Evolutionary conservation across 92 coral and sea anemone species (phyloP).

Genomic region (Diadumene lineata): DNA sequence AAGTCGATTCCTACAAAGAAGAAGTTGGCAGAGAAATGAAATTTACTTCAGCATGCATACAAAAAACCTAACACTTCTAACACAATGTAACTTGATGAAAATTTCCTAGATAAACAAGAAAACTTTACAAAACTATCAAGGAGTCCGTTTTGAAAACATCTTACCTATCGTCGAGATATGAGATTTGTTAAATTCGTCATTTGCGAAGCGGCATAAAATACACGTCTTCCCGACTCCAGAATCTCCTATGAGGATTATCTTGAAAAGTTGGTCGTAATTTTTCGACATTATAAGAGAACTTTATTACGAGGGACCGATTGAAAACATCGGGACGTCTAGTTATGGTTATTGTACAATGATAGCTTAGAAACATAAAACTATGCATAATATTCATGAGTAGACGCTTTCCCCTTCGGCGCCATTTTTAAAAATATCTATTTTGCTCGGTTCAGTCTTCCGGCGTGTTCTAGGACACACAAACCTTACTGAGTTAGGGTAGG

Average conservation of each 20-base stretch:
- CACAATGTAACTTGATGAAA: neutral
- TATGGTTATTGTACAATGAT: conserved; percentile 33
- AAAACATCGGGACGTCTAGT: conserved; percentile 24
- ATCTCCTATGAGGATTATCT: conserved; percentile 93
- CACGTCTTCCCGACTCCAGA: conserved; percentile 98
- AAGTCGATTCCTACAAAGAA: conserved; percentile 83
- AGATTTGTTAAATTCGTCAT: conserved; percentile 93
- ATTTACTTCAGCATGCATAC: too few relatives aligned
- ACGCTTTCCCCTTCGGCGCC: conserved; percentile 51
- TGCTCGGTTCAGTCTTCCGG: conserved; percentile 32
- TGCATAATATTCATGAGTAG: conserved; percentile 69
- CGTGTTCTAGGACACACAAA: neutral
- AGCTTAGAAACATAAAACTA: conserved; percentile 39
- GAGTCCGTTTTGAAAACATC: conserved; percentile 32
- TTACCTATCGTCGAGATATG: conserved; percentile 97
- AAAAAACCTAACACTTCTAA: neutral
- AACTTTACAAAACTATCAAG: conserved; percentile 5
- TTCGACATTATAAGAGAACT: conserved; percentile 68
- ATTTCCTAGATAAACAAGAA: neutral
- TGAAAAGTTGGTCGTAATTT: conserved; percentile 93
- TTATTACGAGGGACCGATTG: conserved; percentile 16
- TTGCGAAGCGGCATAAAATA: conserved; percentile 95
- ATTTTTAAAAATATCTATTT: conserved; percentile 47
- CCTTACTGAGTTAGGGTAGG: conserved; percentile 15
- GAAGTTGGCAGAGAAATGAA: conserved; percentile 2